phyloP scores from a whole-genome alignment of 1,140 invertebrate species.

The Drosophila saltans region DNA sequence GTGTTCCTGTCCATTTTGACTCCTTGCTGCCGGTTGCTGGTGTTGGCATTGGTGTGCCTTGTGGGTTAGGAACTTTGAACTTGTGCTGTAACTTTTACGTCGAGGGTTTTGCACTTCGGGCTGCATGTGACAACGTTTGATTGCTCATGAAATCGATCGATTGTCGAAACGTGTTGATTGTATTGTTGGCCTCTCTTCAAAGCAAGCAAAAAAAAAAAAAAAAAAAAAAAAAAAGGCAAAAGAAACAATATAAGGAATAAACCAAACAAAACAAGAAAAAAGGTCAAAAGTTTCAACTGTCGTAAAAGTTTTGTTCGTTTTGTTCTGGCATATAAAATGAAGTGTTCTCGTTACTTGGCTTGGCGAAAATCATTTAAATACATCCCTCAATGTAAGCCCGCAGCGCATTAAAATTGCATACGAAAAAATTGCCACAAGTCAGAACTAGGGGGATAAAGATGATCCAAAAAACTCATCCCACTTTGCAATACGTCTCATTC shows the following conservation, averaged over 20 bases:
- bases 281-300: slow-evolving; percentile 73
- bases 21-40: not conserved
- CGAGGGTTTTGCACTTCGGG: slow-evolving; percentile 35
- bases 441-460: not conserved
- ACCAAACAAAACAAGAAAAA: slow-evolving; percentile 56
- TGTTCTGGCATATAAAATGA: slow-evolving; percentile 64
- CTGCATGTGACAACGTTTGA: slow-evolving; percentile 76
- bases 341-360: slow-evolving; percentile 52
- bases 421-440: slow-evolving; percentile 23
- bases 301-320: slow-evolving; percentile 64
- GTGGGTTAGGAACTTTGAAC: slow-evolving; percentile 71
- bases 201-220: slow-evolving; percentile 7
- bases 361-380: slow-evolving; percentile 70
- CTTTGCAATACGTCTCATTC: not conserved
- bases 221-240: slow-evolving; percentile 59
- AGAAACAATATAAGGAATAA: slow-evolving; percentile 29
- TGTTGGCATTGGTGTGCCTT: slow-evolving; percentile 29
- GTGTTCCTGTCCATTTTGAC: slow-evolving; percentile 8
- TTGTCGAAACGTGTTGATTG: slow-evolving; percentile 76
- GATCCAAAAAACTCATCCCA: not conserved
- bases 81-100: slow-evolving; percentile 68
- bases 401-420: slow-evolving; percentile 61
- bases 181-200: slow-evolving; percentile 50
- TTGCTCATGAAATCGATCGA: slow-evolving; percentile 79
- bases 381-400: slow-evolving; percentile 23